Evolutionary conservation across 1,140 invertebrate species (phyloP), one percentile per base, ranked within the genome.

Genomic region (Akabosia matsudoensis): DNA sequence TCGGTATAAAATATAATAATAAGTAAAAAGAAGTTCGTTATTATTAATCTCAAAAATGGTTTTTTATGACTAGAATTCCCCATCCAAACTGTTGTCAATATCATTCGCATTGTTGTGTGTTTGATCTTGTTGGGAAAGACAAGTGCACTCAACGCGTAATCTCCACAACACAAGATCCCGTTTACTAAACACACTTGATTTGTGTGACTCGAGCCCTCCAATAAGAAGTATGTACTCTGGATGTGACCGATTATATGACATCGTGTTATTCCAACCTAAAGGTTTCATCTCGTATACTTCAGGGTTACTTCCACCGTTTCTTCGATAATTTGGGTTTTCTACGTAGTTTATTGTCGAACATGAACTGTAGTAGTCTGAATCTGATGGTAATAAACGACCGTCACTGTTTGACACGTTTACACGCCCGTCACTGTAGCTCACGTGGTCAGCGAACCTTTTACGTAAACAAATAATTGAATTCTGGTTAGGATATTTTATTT

Each of bases 321-420:
- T 31, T n/a, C 61, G 3, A 30, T 67, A 67, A 22, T 56, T 56
- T 56, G 61, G 61, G 61, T 67, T 67, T 30, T 67, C 61, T 4
- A 67, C 61, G 30, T 67, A 67, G 61, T 67, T 67, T 2, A 67
- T 67, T 2, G 61, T 67, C 28, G 28, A 24, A 24, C 28, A 30
- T 2, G 26, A 30, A n/a, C 3, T 10, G 61, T 67, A 67, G n/a
- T n/a, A n/a, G n/a, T 67, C 61, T 7, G 61, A 67, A 30, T 30
- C 28, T 13, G 24, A 28, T 31, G 61, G 61, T n/a, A n/a, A n/a
- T n/a, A n/a, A n/a, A n/a, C n/a, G n/a, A n/a, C n/a, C n/a, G n/a
- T n/a, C n/a, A n/a, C n/a, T n/a, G n/a, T n/a, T n/a, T n/a, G n/a
- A n/a, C n/a, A n/a, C n/a, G n/a, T n/a, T n/a, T n/a, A n/a, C n/a